Conservation (phyloP, 2,888 invertebrate genomes). For the Rambutsinella grinnellia region DNA sequence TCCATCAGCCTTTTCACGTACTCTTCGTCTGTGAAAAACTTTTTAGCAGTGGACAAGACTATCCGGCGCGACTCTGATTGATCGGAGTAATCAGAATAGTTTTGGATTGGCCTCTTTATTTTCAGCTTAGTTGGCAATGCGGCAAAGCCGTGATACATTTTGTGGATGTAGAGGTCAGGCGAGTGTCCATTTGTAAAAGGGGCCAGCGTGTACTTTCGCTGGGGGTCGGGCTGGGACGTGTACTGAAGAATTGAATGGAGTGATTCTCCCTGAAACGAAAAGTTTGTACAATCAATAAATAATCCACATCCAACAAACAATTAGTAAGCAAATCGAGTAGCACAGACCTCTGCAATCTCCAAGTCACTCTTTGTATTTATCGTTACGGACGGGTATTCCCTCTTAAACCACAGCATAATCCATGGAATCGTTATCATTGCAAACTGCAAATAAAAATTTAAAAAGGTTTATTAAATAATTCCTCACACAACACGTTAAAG, state of each 20-base stretch:
- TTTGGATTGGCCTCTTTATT: conserved; percentile 53
- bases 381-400: conserved; percentile 51
- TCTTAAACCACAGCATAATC: conserved; percentile 62
- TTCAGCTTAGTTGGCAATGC: conserved; percentile 53
- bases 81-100: conserved; percentile 52
- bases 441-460: conserved; percentile 49
- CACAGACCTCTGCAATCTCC: conserved; percentile 54
- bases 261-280: conserved; percentile 56
- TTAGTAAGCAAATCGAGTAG: neutral
- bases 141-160: conserved; percentile 64
- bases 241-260: conserved; percentile 64
- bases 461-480: neutral
- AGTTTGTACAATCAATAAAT: neutral
- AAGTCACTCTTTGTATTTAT: conserved; percentile 59
- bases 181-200: conserved; percentile 28
- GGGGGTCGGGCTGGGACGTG: conserved; percentile 33
- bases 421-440: conserved; percentile 59
- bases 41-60: conserved; percentile 69
- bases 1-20: conserved; percentile 80
- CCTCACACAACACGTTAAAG: too few species aligned
- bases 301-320: neutral
- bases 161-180: conserved; percentile 58
- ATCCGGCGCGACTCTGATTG: conserved; percentile 68
- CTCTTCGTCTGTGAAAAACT: conserved; percentile 77
- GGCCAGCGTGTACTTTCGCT: conserved; percentile 25